Percentiles rank a stretch among this genome's conserved stretches.
Evolutionary conservation across 2,888 invertebrate species (phyloP).

Genomic region (Morpho deidamia): DNA sequence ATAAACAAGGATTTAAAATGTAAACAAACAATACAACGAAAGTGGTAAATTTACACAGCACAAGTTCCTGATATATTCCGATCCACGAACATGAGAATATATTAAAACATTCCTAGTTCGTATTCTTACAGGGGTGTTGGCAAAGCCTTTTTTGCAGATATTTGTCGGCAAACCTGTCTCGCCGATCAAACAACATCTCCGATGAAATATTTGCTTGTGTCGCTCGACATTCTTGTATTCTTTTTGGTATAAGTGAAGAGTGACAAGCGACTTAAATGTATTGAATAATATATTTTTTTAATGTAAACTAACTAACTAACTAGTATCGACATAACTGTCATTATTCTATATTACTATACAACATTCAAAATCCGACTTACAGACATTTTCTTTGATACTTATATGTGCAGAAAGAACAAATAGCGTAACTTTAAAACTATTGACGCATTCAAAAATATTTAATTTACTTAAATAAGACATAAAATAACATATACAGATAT

Average conservation of each 20-base stretch:
- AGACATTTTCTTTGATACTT: too few relatives aligned
- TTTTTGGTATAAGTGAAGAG: constrained; percentile 12
- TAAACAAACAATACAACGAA: background rate
- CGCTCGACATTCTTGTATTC: constrained; percentile 45
- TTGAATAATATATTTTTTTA: too few relatives aligned
- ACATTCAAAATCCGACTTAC: too few relatives aligned
- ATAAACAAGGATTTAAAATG: background rate
- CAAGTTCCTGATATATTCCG: constrained; percentile 8
- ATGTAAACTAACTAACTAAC: too few relatives aligned
- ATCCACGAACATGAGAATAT: constrained; percentile 19
- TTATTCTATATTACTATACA: too few relatives aligned
- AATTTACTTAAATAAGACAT: too few relatives aligned
- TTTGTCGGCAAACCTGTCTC: constrained; percentile 70
- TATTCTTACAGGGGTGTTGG: constrained; percentile 27
- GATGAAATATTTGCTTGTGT: constrained; percentile 65
- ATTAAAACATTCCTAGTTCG: constrained; percentile 22
- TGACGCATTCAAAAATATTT: too few relatives aligned
- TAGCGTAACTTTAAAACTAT: too few relatives aligned
- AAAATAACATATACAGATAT: too few relatives aligned
- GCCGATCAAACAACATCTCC: constrained; percentile 73
- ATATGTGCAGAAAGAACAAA: too few relatives aligned
- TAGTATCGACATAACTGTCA: too few relatives aligned
- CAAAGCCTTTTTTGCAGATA: constrained; percentile 46
- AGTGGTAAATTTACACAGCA: constrained; percentile 1
- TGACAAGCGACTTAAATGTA: background rate